Evolutionary conservation across 2,113 vertebrate genomes (phyloP).

Genomic region (Macrotis lagotis): DNA sequence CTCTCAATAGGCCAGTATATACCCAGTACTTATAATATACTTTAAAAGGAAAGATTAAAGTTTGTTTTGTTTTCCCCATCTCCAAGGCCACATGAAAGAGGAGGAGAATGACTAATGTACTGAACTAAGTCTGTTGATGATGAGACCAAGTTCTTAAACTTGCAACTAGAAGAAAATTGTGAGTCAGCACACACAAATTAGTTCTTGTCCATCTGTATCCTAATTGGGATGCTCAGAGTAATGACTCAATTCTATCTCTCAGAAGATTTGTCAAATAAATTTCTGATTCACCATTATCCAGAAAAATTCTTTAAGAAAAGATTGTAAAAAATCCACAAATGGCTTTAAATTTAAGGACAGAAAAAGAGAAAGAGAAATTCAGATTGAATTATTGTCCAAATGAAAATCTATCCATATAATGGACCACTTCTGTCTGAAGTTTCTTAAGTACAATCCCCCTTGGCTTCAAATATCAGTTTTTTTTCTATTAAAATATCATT

Average conservation of each 20-base stretch:
- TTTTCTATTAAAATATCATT: constrained; percentile 13
- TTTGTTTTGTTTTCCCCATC: constrained; percentile 31
- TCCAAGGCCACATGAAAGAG: constrained; percentile 72
- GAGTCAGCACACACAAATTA: constrained; percentile 72
- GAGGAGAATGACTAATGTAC: constrained; percentile 60
- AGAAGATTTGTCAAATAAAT: constrained; percentile 45
- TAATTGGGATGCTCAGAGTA: constrained; percentile 44
- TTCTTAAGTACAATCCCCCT: constrained; percentile 2
- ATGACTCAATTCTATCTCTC: constrained; percentile 37
- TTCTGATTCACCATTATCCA: constrained; percentile 14
- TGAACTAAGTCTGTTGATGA: constrained; percentile 74
- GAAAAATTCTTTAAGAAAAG: constrained; percentile 15
- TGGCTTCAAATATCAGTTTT: not conserved
- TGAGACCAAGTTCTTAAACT: constrained; percentile 75
- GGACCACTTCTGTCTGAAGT: not conserved
- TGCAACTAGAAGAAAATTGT: constrained; percentile 59
- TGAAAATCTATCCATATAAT: not conserved
- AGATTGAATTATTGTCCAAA: constrained; percentile 35
- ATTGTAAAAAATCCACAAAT: constrained; percentile 41
- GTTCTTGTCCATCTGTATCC: constrained; percentile 44
- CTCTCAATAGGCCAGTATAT: constrained; percentile 52
- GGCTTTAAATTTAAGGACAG: constrained; percentile 11
- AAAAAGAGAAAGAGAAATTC: constrained; percentile 38
- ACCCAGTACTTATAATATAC: constrained; percentile 1
- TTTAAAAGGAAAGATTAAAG: constrained; percentile 75